Evolutionary conservation across 1,140 invertebrate species (phyloP), one percentile per base, ranked within the genome.

Genomic region (Hylyphantes graminicola): DNA sequence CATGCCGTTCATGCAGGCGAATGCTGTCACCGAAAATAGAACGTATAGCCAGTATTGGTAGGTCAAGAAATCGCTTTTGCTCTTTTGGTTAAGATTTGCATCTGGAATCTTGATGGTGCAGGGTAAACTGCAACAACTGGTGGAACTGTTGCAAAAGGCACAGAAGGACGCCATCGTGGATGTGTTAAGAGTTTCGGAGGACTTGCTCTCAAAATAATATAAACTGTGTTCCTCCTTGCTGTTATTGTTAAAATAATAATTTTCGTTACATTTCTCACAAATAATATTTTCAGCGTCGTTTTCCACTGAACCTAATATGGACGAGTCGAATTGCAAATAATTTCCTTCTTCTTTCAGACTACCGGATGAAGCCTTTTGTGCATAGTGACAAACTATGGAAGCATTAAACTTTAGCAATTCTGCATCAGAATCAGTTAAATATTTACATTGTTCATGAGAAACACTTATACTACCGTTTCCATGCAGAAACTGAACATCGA

Each of bases 11-110:
- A 15, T 55, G 53, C 70, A 74, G 0, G 64, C 48, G 15, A 19
- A 21, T 12, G 19, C 9, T 7, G 67, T 7, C 13, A 54, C 51
- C 17, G 48, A 48, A 11, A 74, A 12, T 5, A 83, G 15, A 9
- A 51, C 70, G n/a, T 54, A 83, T 0, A 75, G 10, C 80, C 80
- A 83, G 21, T 75, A 83, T 17, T 83, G 51, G 19, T 75, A 75
- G 0, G 72, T 19, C 48, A 55, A 17, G 10, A 81, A 72, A n/a
- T 59, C 64, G 12, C 15, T 35, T 12, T 15, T 15, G 70, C 3
- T 35, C 8, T 35, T 57, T 8, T 53, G 67, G 11, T 3, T 1
- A 17, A 51, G 53, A 50, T n/a, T 48, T 63, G 35, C 57, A 0
- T 63, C 7, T 50, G 67, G 13, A 17, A n/a, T 9, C 13, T 61